Base-by-base conservation (phyloP, 2,888 invertebrate species). In the Eupithecia dodoneata region DNA sequence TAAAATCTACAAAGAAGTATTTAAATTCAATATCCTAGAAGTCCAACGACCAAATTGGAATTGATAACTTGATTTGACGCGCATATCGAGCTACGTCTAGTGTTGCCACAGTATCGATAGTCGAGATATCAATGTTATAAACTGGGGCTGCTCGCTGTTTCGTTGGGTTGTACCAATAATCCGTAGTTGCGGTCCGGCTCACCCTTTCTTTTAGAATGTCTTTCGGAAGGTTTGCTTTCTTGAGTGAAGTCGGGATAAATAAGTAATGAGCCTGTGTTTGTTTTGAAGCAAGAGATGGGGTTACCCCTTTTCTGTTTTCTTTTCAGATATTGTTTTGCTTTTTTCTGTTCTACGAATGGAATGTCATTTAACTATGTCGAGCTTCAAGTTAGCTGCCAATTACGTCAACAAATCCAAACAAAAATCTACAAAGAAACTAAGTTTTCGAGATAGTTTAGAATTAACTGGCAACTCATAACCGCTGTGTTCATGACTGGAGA, bases 101-200 rank as follows among this genome's bases (percentile, higher is more conserved):
- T 41, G 73, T 71, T 47, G 65, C 30, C 59, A 30, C 63, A 52
- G 45, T 73, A 76, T 71, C 73, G 76, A 74, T 76, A 55, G 18
- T 67, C 55, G 63, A n/a, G 59, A 69, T 77, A 72, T 76, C 75
- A 71, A 66, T 79, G 79, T 78, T 73, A 80, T 76, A 76, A 81
- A 76, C 76, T 76, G 66, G 15, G 66, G 15, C 59, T 41, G 44
- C 44, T 77, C 77, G 79, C 77, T 55, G 76, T 77, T 77, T 79
- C 76, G 76, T 66, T 67, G 44, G 49, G 66, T 5, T 72, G 67
- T 71, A 59, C 55, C 78, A 75, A 78, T 78, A 71, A 76, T 78
- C 75, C 73, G 75, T 73, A 78, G 76, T 76, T 76, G 74, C 78
- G 75, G 72, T 75, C 70, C 77, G 72, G 71, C 59, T 66, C 75